Conservation (phyloP, 2,113 vertebrate genomes). For the Cephalopholis sonnerati region DNA sequence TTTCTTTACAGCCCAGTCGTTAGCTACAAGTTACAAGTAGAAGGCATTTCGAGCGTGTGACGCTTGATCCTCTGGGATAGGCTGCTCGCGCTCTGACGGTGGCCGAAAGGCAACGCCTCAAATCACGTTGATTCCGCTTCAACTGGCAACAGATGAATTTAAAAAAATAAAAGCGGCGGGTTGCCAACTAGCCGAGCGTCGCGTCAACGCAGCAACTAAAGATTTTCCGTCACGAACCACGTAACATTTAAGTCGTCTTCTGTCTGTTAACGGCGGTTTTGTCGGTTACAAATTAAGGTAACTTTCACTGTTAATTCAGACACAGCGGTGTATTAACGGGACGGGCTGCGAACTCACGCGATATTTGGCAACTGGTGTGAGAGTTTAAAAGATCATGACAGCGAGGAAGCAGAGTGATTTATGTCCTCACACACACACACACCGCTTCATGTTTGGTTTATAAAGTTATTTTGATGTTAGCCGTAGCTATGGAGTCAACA, state of each 20-base stretch:
- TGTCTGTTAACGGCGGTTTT: neutral
- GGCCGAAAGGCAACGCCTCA: slow-evolving; percentile 65
- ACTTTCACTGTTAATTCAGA: neutral
- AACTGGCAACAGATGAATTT: slow-evolving; percentile 42
- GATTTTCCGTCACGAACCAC: no score
- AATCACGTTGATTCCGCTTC: slow-evolving; percentile 45
- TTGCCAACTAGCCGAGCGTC: neutral
- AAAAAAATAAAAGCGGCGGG: neutral
- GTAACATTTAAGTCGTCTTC: neutral
- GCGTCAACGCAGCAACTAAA: neutral
- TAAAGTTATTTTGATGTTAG: no score
- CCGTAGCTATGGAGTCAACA: no score
- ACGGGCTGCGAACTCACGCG: neutral
- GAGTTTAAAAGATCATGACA: neutral
- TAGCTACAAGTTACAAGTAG: slow-evolving; percentile 64
- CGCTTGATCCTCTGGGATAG: slow-evolving; percentile 53
- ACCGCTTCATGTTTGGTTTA: no score
- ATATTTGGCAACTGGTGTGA: slow-evolving; percentile 6
- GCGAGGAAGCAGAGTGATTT: neutral
- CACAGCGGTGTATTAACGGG: neutral
- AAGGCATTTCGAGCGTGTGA: slow-evolving; percentile 57
- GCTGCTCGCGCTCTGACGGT: slow-evolving; percentile 56
- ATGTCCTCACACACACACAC: neutral
- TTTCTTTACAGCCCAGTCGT: neutral
- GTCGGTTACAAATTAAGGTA: no score